Base-by-base conservation (phyloP, 2,113 vertebrate genomes). In the Baryphthengus martii region DNA sequence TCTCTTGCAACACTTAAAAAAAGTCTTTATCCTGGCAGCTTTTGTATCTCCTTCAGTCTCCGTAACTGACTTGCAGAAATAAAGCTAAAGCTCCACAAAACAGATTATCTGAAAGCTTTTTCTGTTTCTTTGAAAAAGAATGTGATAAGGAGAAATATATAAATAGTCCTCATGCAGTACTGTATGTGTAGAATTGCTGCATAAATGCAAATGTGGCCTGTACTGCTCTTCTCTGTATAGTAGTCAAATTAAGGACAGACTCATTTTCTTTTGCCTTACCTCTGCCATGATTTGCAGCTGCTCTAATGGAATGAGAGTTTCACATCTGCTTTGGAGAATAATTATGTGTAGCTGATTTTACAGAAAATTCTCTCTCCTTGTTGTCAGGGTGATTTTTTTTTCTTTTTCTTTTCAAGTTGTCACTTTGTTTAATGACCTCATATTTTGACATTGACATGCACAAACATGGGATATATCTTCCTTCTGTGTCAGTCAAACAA, bases 301-400 rank as follows among this genome's bases (percentile, higher is more conserved):
- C 2, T 15, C 6, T 56, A 62, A 47, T 56, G 33, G 71, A 82
- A 39, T 83, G 23, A 95, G 50, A 76, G 53, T 63, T 91, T 17
- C 24, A 61, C 11, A 17, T 78, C 89, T 75, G 40, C n/a, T 94
- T 56, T 79, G 33, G 67, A 94, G 79, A 77, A 76, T 67, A 93
- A 59, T 79, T 96, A 5, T 89, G 58, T 89, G 44, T 88, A 86
- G 68, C 42, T 96, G 85, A 50, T 97, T 96, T 94, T 80, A 89
- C 55, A 84, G 80, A 81, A 45, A 50, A 24, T 14, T 59, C 11
- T 76, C 21, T 77, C 35, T 92, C 15, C 39, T 59, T 75, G 68
- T 91, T 96, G 89, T 95, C 84, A 95, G 77, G 84, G 89, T 96
- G 81, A 93, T 93, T 91, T 89, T 91, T 47, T 44, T 95, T 90